Percentiles rank a stretch among this genome's conserved stretches.
Evolutionary conservation across 1,140 invertebrate genomes (phyloP).

Genomic region (Semibalanus balanoides): DNA sequence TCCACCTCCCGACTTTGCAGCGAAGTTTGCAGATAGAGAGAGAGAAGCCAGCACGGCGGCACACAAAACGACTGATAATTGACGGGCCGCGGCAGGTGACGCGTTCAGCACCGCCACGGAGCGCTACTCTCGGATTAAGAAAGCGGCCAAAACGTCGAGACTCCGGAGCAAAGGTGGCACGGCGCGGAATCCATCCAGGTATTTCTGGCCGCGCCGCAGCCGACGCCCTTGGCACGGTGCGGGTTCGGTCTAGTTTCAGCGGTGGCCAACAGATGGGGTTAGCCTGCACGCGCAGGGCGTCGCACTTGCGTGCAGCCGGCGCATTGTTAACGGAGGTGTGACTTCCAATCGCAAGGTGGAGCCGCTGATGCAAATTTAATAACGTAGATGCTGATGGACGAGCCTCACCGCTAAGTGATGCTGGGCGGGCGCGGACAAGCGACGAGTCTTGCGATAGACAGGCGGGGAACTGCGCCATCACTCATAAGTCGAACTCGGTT

Average conservation of each 20-base stretch:
- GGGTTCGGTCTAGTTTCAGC: not conserved
- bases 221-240: not conserved
- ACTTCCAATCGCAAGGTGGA: conserved; percentile 1
- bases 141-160: not conserved
- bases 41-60: too few species aligned
- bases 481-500: too few species aligned
- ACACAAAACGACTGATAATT: not conserved
- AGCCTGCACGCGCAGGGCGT: not conserved
- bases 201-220: not conserved
- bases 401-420: not conserved
- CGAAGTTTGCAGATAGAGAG: not conserved
- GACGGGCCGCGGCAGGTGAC: not conserved
- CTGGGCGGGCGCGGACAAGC: not conserved
- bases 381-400: not conserved
- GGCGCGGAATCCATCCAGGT: not conserved
- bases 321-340: not conserved
- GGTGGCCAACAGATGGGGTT: not conserved
- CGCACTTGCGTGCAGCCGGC: not conserved
- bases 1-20: not conserved
- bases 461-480: not conserved
- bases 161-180: not conserved
- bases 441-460: too few species aligned
- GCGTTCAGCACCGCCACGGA: not conserved
- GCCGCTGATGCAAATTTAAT: not conserved
- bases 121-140: not conserved